Conservation (phyloP, 2,797 vertebrate genomes). For the Varecia variegata region DNA sequence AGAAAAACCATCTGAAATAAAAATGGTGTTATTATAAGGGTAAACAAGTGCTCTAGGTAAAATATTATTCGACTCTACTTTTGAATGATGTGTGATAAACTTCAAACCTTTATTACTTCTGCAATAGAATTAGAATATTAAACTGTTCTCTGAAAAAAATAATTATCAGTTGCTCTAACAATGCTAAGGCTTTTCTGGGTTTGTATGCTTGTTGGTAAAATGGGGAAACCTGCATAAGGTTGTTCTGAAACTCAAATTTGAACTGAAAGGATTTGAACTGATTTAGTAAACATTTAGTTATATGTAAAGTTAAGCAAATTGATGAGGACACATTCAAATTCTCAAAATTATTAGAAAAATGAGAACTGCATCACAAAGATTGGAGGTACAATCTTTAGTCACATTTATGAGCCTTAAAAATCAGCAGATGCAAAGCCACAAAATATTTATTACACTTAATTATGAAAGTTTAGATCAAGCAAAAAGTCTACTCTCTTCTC, state of each 20-base stretch:
- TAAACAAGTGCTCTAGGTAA: not conserved
- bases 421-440: not conserved
- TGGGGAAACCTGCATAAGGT: not conserved
- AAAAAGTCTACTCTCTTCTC: not conserved
- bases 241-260: not conserved
- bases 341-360: not conserved
- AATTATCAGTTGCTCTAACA: not conserved
- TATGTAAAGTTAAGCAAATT: not conserved
- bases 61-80: not conserved
- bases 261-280: not conserved
- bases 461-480: not conserved
- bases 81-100: not conserved
- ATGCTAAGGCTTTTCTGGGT: not conserved
- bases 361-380: not conserved
- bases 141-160: not conserved
- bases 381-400: not conserved
- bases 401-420: not conserved
- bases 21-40: not conserved
- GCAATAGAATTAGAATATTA: not conserved
- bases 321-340: not conserved
- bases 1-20: slow-evolving; percentile 31
- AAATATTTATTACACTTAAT: not conserved
- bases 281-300: not conserved
- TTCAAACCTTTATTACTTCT: not conserved
- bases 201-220: not conserved